Evolutionary conservation across 2,888 invertebrate genomes (phyloP).

Genomic region (Sisyra nigra): DNA sequence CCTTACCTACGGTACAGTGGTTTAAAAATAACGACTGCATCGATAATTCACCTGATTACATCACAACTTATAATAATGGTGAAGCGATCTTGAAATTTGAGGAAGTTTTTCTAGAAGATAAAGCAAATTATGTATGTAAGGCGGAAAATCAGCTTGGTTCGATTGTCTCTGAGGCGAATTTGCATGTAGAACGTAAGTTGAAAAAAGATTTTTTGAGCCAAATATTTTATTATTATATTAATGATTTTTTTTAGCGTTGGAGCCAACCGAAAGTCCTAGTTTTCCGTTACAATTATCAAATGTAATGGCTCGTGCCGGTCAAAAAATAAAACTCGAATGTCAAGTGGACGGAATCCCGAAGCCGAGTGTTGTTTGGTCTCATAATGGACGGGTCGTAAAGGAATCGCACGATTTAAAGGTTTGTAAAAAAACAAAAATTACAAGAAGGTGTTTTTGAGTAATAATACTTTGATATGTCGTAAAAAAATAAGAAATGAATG

Average conservation of each 20-base stretch:
- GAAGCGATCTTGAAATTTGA: conserved; percentile 58
- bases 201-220: conserved; percentile 8
- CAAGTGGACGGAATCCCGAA: conserved; percentile 45
- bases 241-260: conserved; percentile 31
- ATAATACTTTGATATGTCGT: no score
- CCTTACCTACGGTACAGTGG: conserved; percentile 69
- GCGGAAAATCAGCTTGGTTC: conserved; percentile 51
- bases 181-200: conserved; percentile 50
- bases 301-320: conserved; percentile 56
- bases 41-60: conserved; percentile 54
- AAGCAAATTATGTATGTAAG: conserved; percentile 51
- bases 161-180: conserved; percentile 42
- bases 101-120: conserved; percentile 46
- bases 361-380: conserved; percentile 47
- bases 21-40: conserved; percentile 52
- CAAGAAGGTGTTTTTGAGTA: no score
- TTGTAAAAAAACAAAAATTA: conserved; percentile 18
- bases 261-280: conserved; percentile 42
- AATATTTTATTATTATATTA: conserved; percentile 1
- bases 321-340: conserved; percentile 56
- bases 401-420: conserved; percentile 45
- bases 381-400: conserved; percentile 46
- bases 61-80: conserved; percentile 68
- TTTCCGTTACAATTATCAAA: conserved; percentile 47
- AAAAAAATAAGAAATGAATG: no score